Base-by-base conservation (phyloP, 2,113 vertebrate species). In the Craseonycteris thonglongyai region DNA sequence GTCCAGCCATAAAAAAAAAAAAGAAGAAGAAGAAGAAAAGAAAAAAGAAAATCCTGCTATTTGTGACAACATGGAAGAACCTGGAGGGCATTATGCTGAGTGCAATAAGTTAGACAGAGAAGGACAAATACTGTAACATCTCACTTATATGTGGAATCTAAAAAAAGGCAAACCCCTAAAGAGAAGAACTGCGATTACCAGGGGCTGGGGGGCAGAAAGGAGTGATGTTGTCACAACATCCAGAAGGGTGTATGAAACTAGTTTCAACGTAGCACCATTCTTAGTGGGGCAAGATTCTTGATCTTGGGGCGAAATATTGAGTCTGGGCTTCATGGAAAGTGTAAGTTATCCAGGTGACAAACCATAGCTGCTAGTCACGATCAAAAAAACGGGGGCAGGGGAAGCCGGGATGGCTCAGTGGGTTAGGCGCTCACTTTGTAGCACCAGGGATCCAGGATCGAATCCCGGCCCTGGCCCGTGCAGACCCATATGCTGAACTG, bases 191-290 rank as follows among this genome's bases (percentile, higher is more conserved):
- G 15, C 1, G 4, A 24, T 35, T 33, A 9, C 47, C 47, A 33
- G 72, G 58, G 13, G n/a, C 13, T 18, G 47, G 19, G 18, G 3
- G 18, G 45, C 8, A 5, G 49, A 56, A 16, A 13, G 22, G n/a
- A n/a, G 4, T 26, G 68, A 71, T 51, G 49, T 51, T 51, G 49
- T 51, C 75, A 78, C n/a, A 54, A 66, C 26, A 78, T 61, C 35
- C 68, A 30, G 38, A 76, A 80, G 5, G 4, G n/a, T 92, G 74
- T 90, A 79, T 90, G 75, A 26, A 54, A 30, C 30, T 11, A 5
- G 15, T 68, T 86, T 89, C 6, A 59, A 42, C 38, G 65, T 51
- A 93, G 90, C 84, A 95, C 90, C 88, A 6, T 81, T 91, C 26
- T 61, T 47, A 40, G 45, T 19, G 49, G 85, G 68, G 66, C 78